Evolutionary conservation across 1,140 invertebrate genomes (phyloP).

Genomic region (Pentalonia nigronervosa): DNA sequence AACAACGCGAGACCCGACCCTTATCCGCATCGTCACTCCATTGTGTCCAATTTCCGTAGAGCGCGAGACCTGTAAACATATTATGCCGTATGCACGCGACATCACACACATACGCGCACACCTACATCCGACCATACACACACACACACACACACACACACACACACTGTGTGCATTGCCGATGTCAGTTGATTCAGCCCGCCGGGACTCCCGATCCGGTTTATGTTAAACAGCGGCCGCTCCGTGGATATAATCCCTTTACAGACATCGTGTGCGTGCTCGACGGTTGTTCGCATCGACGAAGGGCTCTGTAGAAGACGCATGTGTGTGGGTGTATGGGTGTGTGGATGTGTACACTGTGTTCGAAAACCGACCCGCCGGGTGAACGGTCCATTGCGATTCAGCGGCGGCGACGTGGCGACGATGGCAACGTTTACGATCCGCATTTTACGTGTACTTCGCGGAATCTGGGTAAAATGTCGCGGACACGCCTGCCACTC

Average conservation of each 20-base stretch:
- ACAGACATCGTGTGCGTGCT: no score
- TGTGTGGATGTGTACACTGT: not conserved
- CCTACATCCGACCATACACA: no score
- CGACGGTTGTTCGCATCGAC: no score
- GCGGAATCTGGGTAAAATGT: not conserved
- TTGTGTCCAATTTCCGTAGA: not conserved
- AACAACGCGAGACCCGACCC: not conserved
- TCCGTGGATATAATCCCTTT: no score
- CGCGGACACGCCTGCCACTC: not conserved
- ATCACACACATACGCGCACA: no score
- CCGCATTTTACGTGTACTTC: not conserved
- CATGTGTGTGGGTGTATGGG: no score
- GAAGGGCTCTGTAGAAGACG: no score
- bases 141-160: no score
- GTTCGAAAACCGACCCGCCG: not conserved
- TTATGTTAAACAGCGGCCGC: not conserved
- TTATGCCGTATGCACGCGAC: not conserved
- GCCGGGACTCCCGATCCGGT: not conserved
- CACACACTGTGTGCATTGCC: no score
- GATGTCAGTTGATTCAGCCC: not conserved
- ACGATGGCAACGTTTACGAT: not conserved
- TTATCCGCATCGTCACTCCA: not conserved
- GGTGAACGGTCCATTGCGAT: not conserved
- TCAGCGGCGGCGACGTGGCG: no score
- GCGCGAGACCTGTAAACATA: not conserved